Conservation (phyloP, 2,113 vertebrate species). For the Rhinogobius similis region DNA sequence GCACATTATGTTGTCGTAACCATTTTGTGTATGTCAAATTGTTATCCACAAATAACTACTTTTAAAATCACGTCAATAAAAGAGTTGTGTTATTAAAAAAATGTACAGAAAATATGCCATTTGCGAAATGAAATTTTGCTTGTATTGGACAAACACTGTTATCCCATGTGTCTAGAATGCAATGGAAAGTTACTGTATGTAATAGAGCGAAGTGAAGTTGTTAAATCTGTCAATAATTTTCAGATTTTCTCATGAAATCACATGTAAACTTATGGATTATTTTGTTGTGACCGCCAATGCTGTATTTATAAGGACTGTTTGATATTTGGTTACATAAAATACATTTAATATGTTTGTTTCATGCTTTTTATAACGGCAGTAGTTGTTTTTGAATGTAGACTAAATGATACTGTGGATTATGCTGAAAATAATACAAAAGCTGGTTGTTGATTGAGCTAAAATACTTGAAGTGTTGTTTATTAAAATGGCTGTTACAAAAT, state of each 20-base stretch:
- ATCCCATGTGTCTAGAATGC: not conserved
- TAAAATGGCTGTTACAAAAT: not conserved
- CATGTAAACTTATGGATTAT: not conserved
- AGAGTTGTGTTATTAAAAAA: not conserved
- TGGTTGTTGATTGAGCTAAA: not conserved
- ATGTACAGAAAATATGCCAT: not conserved
- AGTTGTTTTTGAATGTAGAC: constrained; percentile 6
- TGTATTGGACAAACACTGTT: not conserved
- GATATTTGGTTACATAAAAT: constrained; percentile 1
- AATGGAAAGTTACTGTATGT: not conserved
- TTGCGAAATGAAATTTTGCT: not conserved
- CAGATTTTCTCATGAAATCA: not conserved
- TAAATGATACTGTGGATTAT: constrained; percentile 6
- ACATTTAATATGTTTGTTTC: constrained; percentile 7
- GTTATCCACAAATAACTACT: not conserved
- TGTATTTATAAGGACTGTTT: constrained; percentile 5
- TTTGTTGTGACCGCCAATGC: constrained; percentile 7
- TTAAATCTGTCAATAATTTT: not conserved
- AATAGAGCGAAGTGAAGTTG: not conserved
- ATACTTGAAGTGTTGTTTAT: not conserved
- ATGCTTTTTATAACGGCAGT: constrained; percentile 9
- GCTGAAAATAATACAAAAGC: not conserved
- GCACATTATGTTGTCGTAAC: not conserved
- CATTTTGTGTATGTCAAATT: not conserved
- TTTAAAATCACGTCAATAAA: not conserved